A percentile compares a stretch with the other conserved stretches of the same genome.
Evolutionary conservation across 2,113 vertebrate genomes (phyloP).

Genomic region (Sigmodon hispidus): DNA sequence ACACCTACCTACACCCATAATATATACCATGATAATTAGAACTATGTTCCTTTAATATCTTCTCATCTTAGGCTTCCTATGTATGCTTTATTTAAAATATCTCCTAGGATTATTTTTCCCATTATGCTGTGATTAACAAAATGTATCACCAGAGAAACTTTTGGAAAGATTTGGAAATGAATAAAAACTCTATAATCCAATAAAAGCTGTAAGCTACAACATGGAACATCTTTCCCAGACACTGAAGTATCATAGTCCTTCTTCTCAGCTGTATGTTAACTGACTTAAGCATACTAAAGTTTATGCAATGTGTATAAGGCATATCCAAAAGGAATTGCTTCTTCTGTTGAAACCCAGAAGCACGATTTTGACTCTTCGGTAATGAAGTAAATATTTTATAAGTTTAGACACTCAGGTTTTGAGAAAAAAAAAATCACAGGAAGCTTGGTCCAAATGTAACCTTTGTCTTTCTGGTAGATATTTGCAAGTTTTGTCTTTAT

Average conservation of each 20-base stretch:
- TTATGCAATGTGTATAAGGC: conserved; percentile 63
- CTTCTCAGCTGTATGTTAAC: conserved; percentile 48
- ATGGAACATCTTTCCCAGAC: conserved; percentile 69
- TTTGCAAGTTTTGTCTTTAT: neutral
- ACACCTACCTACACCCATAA: too few species aligned
- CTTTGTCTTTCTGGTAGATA: conserved; percentile 27
- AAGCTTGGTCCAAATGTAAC: neutral
- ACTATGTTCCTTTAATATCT: conserved; percentile 66
- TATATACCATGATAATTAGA: neutral
- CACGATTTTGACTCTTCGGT: conserved; percentile 80
- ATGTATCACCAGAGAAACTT: conserved; percentile 71
- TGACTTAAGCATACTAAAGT: conserved; percentile 31
- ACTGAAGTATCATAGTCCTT: conserved; percentile 45
- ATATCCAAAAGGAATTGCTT: conserved; percentile 77
- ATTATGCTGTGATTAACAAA: conserved; percentile 78
- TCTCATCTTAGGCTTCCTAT: conserved; percentile 47
- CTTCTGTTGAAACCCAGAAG: conserved; percentile 60
- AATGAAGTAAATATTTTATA: conserved; percentile 81
- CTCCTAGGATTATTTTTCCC: conserved; percentile 62
- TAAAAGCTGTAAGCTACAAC: conserved; percentile 72
- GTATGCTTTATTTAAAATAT: conserved; percentile 77
- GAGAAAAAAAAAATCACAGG: conserved; percentile 68
- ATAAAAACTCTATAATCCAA: conserved; percentile 66
- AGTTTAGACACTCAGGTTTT: conserved; percentile 73
- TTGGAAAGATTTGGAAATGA: conserved; percentile 78